phyloP scores from a whole-genome alignment of 1,140 invertebrate genomes.

The Dendrolimus punctatus region DNA sequence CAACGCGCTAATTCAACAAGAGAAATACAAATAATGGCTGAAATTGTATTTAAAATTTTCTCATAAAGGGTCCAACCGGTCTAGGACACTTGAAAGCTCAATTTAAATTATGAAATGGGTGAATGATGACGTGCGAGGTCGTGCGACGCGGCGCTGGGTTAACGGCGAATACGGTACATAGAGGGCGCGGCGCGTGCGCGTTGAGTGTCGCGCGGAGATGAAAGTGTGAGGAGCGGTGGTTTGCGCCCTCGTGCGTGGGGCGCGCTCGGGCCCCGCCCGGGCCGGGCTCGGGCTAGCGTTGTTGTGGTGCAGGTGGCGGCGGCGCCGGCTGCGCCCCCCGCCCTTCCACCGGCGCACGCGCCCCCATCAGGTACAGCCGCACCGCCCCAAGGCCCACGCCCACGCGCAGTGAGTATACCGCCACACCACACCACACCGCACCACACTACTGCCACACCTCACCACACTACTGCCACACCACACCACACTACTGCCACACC shows the following conservation, averaged over 20 bases:
- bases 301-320: conserved; percentile 48
- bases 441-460: conserved; percentile 19
- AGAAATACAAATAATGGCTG: neutral
- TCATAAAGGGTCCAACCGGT: no score
- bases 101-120: no score
- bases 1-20: conserved; percentile 4
- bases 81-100: no score
- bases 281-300: conserved; percentile 23
- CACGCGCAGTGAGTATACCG: conserved; percentile 31
- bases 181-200: neutral
- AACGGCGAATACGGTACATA: no score
- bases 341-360: conserved; percentile 70
- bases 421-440: conserved; percentile 9
- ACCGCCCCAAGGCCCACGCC: conserved; percentile 11
- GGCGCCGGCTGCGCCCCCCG: conserved; percentile 44
- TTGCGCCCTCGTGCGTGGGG: conserved; percentile 3
- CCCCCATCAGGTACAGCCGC: conserved; percentile 20
- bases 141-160: neutral
- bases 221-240: conserved; percentile 17
- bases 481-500: conserved; percentile 1
- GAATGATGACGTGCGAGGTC: neutral
- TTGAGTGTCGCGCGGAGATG: conserved; percentile 2
- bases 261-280: conserved; percentile 5
- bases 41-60: no score
- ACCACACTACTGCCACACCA: conserved; percentile 35